Percentiles rank a stretch among this genome's conserved stretches.
phyloP scores from a whole-genome alignment of 2,113 vertebrate species.

The Pao palembangensis region DNA sequence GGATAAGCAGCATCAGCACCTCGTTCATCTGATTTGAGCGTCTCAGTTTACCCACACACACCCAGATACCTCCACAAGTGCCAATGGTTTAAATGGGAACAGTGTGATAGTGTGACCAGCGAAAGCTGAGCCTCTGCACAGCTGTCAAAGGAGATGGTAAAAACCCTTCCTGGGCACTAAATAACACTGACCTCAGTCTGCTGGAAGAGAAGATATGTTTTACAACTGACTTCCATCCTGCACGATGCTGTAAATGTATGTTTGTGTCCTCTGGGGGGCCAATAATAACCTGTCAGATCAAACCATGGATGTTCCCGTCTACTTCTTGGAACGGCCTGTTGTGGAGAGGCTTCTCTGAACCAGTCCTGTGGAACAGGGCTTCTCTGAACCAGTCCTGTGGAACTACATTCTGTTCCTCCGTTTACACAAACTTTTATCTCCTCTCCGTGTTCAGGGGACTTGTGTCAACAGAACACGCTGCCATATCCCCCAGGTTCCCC shows the following conservation, averaged over 20 bases:
- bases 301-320: constrained; percentile 14
- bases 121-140: constrained; percentile 10
- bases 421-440: background rate
- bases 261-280: background rate
- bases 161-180: constrained; percentile 16
- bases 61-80: background rate
- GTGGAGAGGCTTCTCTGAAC: too few species aligned
- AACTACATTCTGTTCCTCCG: background rate
- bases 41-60: too few species aligned
- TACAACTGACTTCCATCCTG: constrained; percentile 13
- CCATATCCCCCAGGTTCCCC: background rate
- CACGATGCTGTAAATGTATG: constrained; percentile 11
- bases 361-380: too few species aligned
- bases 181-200: too few species aligned
- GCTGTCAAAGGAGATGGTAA: constrained; percentile 24
- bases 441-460: background rate
- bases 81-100: constrained; percentile 6
- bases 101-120: constrained; percentile 4
- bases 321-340: constrained; percentile 28
- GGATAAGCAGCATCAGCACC: too few species aligned
- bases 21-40: too few species aligned
- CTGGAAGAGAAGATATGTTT: too few species aligned
- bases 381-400: too few species aligned
- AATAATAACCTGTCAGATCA: constrained; percentile 42
- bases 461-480: background rate